Conservation (phyloP, 2,888 invertebrate genomes). For the Tribolium freemani region DNA sequence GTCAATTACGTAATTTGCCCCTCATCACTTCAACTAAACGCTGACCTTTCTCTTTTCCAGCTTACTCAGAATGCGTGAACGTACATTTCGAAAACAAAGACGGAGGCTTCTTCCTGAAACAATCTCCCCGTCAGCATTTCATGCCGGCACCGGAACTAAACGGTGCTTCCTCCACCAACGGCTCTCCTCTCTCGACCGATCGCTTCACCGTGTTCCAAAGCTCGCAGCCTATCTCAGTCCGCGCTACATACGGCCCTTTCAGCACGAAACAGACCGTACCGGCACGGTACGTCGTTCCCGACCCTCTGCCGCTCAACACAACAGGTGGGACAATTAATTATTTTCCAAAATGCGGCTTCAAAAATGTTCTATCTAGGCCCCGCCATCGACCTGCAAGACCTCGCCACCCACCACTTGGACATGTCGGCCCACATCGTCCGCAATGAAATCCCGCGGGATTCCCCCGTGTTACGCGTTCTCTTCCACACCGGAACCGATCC, state of each 20-base stretch:
- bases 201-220: conserved; percentile 94
- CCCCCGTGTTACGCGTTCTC: conserved; percentile 91
- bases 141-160: conserved; percentile 60
- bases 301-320: conserved; percentile 73
- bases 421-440: conserved; percentile 96
- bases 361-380: conserved; percentile 57
- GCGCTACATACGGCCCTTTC: conserved; percentile 95
- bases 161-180: conserved; percentile 67
- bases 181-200: conserved; percentile 85
- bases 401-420: conserved; percentile 84
- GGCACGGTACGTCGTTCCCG: conserved; percentile 89
- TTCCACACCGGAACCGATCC: conserved; percentile 93
- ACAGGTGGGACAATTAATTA: conserved; percentile 56
- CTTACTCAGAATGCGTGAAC: conserved; percentile 80
- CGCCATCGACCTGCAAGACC: conserved; percentile 71
- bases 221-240: conserved; percentile 89
- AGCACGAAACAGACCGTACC: conserved; percentile 96
- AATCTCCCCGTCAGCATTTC: conserved; percentile 81
- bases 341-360: too few relatives aligned
- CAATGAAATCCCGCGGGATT: conserved; percentile 86
- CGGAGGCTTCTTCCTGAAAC: conserved; percentile 91
- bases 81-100: conserved; percentile 94
- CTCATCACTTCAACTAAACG: neutral
- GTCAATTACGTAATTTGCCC: too few relatives aligned
- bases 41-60: conserved; percentile 70